A percentile compares a stretch with the other conserved stretches of the same genome.
Evolutionary conservation across 1,140 invertebrate genomes (phyloP).

Genomic region (Drosophila repletoides): DNA sequence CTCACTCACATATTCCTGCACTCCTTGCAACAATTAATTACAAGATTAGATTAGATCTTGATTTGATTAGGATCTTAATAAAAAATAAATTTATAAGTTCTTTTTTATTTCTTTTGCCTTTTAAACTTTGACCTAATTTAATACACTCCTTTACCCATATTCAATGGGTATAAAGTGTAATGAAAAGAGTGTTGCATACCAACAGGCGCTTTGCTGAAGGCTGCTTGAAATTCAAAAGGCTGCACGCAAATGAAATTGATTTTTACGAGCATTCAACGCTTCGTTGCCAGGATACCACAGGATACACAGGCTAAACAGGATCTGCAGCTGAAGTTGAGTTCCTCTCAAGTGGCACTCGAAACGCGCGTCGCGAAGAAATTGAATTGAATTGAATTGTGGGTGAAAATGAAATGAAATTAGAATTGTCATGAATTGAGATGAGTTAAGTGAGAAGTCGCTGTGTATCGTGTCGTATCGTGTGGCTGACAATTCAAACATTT

Average conservation of each 20-base stretch:
- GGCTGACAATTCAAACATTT: conserved; percentile 61
- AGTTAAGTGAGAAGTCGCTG: conserved; percentile 36
- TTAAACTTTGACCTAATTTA: no score
- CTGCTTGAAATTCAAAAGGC: conserved; percentile 51
- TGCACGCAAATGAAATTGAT: conserved; percentile 74
- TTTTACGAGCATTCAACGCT: conserved; percentile 57
- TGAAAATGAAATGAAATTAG: conserved; percentile 80
- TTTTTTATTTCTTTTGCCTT: no score
- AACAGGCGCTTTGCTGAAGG: conserved; percentile 29
- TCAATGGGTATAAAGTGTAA: no score
- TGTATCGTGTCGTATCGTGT: no score
- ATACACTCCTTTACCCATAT: no score
- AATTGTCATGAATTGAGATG: conserved; percentile 54
- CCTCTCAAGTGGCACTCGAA: conserved; percentile 54
- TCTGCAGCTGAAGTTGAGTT: conserved; percentile 54
- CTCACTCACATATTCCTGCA: no score
- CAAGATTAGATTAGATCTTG: no score
- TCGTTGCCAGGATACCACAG: conserved; percentile 43
- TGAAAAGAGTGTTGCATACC: conserved; percentile 60
- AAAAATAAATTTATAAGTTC: no score
- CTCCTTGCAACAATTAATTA: no score
- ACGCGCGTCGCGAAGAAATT: conserved; percentile 67
- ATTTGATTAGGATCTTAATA: no score
- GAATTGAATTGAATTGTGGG: conserved; percentile 61
- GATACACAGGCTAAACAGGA: background rate